Base-by-base conservation (phyloP, 92 coral and sea anemone species). In the Desmophyllum pertusum region DNA sequence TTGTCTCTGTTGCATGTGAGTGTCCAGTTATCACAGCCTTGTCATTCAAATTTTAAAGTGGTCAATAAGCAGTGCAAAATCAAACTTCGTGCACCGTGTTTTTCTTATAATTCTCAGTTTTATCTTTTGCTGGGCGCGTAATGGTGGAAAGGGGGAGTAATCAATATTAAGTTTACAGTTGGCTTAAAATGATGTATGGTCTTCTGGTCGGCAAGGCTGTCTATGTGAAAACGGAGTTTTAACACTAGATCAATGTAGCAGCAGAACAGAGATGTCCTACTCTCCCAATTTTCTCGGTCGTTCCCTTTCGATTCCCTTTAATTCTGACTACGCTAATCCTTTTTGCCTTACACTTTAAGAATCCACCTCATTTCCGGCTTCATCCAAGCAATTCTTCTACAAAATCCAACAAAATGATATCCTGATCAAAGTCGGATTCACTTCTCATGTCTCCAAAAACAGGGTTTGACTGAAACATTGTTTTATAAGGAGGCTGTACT, bases 311-410 rank as follows among this genome's bases (percentile, higher is more conserved):
- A n/a, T n/a, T 50, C 8, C 31, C 66, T 29, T 61, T 61, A 0
- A 61, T 61, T 25, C 10, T 10, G 66, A 61, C 14, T 48, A 48
- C 21, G 19, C 21, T 15, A 48, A 13, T 3, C 10, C 27, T 23
- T 59, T 17, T 13, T 2, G 33, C 9, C 65, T 8, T 59, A n/a
- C 64, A 57, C 33, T 8, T n/a, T 6, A 14, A n/a, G 64, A 18
- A 21, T 43, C 18, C 10, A 65, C 40, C 42, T 18, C 30, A 48
- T 33, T 74, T n/a, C 52, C 33, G 38, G 18, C 21, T 10, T 70
- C 48, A 80, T 35, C 67, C 84, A 31, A 80, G 76, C 68, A 80
- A 52, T 52, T 80, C 84, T n/a, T 80, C 84, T 1, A 69, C 76
- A 25, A 69, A 80, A 80, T 80, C 76, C 29, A 80, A 42, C 84